Conservation (phyloP, 2,113 vertebrate genomes). For the Callaeas wilsoni region DNA sequence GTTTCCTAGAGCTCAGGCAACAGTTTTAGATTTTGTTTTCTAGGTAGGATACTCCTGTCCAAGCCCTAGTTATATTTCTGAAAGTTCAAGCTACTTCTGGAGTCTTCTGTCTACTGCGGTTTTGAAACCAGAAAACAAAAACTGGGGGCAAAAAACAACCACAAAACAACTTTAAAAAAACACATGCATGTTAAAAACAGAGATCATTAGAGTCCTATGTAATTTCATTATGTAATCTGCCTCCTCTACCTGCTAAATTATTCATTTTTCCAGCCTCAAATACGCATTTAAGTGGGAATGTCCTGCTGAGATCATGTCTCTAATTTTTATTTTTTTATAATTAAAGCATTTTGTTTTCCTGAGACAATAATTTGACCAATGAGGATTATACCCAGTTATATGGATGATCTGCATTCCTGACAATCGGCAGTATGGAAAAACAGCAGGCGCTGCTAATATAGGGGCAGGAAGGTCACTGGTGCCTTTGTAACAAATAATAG, state of each 20-base stretch:
- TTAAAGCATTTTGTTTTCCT: neutral
- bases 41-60: neutral
- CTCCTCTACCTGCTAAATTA: neutral
- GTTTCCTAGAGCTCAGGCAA: neutral
- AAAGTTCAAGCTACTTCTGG: neutral
- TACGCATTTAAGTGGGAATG: neutral
- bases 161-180: neutral
- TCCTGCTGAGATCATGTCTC: neutral
- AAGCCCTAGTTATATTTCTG: neutral
- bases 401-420: neutral
- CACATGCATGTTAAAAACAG: neutral
- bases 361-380: neutral
- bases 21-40: neutral
- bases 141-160: fast-evolving
- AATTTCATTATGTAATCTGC: neutral
- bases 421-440: neutral
- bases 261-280: neutral
- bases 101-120: neutral
- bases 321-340: neutral
- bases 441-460: neutral
- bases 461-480: neutral
- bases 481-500: neutral
- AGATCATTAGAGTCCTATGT: neutral
- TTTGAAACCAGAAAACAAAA: neutral
- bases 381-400: neutral